A percentile compares a stretch with the other conserved stretches of the same genome.
These are phyloP conservation scores for Ammodytes marinus DNA, from an alignment of 2,113 vertebrate genomes.

Conservation along the genomic window DNA sequence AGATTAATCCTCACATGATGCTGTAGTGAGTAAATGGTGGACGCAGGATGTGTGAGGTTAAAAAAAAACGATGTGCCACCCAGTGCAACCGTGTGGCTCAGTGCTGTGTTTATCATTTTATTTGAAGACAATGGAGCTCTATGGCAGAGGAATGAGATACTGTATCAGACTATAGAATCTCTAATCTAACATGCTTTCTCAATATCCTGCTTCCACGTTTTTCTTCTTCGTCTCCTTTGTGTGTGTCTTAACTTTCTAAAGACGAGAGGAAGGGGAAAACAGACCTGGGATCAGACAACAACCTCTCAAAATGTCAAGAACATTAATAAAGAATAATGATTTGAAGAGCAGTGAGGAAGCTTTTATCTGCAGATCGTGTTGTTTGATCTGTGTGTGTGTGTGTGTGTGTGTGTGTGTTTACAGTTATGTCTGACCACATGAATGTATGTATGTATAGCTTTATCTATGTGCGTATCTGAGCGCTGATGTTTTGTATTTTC, in stretches of 20 bases:
- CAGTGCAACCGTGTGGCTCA: background rate
- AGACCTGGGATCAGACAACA: background rate
- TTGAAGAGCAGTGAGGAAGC: conserved; percentile 76
- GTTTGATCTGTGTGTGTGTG: background rate
- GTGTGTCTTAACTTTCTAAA: background rate
- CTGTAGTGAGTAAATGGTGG: too few species aligned
- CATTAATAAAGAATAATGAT: conserved; percentile 93
- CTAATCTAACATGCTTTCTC: background rate
- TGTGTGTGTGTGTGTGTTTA: background rate
- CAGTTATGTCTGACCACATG: background rate
- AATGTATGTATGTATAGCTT: background rate
- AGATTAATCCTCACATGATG: too few species aligned
- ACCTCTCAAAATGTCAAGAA: conserved; percentile 84
- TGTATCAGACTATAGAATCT: background rate
- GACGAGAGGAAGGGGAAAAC: background rate
- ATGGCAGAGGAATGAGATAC: background rate
- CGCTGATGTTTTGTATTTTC: background rate
- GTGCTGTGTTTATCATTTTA: background rate
- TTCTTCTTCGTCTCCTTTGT: background rate
- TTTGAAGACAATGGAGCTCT: background rate
- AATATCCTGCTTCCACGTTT: background rate
- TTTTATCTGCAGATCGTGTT: conserved; percentile 37
- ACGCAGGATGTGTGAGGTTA: too few species aligned
- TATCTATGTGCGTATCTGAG: background rate
- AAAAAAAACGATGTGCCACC: too few species aligned